A percentile compares a stretch with the other conserved stretches of the same genome.
Conservation (phyloP, 2,113 vertebrate species). For the Platysternon megacephalum region DNA sequence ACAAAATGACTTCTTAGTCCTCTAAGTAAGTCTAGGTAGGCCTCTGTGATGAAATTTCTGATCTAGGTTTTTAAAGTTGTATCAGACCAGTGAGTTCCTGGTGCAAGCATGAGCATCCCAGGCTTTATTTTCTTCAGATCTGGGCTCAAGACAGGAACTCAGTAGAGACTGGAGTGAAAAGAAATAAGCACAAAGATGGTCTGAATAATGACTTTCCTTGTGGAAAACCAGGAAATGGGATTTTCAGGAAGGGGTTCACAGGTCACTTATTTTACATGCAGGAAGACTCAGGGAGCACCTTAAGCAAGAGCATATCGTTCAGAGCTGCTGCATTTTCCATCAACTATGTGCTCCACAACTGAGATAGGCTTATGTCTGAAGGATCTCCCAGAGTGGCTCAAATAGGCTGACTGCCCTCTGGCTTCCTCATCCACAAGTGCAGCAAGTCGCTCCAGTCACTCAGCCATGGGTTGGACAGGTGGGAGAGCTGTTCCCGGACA, state of each 20-base stretch:
- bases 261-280: neutral
- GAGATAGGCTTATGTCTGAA: neutral
- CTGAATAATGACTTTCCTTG: neutral
- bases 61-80: neutral
- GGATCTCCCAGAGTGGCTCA: neutral
- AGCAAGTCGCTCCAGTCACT: neutral
- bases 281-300: rapidly evolving
- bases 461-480: neutral
- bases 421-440: neutral
- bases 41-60: neutral
- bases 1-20: neutral
- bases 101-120: neutral
- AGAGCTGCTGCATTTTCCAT: neutral
- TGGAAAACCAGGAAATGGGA: neutral
- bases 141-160: neutral
- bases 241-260: neutral
- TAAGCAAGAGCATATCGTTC: neutral
- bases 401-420: neutral
- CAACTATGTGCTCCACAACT: neutral
- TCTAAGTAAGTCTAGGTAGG: neutral
- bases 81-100: neutral
- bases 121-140: neutral
- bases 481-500: neutral
- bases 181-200: neutral
- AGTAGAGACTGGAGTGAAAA: neutral